Evolutionary conservation across 35 echinoderm and acorn worm species (phyloP).

Genomic region (Eucidaris tribuloides): DNA sequence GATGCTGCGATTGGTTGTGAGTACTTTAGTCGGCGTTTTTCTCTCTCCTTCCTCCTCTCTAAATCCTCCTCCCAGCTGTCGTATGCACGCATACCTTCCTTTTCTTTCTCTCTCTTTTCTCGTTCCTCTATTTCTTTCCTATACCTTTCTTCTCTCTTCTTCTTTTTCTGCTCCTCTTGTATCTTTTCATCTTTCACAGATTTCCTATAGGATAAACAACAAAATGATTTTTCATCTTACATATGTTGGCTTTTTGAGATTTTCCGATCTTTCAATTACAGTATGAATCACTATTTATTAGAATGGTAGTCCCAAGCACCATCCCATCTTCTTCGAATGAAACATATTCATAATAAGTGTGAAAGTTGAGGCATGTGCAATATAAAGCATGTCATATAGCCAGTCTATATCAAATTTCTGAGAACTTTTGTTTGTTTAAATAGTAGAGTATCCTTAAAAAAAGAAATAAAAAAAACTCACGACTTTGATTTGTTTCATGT

Average conservation of each 20-base stretch:
- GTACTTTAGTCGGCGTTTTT: background rate
- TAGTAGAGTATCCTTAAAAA: too few species aligned
- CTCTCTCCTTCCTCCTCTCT: slow-evolving; percentile 31
- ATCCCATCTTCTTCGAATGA: background rate
- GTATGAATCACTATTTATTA: background rate
- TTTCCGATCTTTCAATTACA: background rate
- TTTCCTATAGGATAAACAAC: slow-evolving; percentile 27
- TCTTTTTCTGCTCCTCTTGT: background rate
- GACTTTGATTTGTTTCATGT: too few species aligned
- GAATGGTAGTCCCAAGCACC: background rate
- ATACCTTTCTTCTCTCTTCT: slow-evolving; percentile 11
- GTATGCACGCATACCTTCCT: slow-evolving; percentile 12
- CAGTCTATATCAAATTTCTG: too few species aligned
- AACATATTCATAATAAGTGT: background rate
- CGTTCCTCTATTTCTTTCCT: slow-evolving; percentile 16
- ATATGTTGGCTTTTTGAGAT: too few species aligned
- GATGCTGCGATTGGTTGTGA: slow-evolving; percentile 30
- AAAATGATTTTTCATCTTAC: too few species aligned
- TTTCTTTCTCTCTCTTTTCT: slow-evolving; percentile 23
- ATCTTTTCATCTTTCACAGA: slow-evolving; percentile 42
- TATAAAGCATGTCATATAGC: background rate
- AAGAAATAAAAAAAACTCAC: too few species aligned
- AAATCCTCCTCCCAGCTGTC: slow-evolving; percentile 38
- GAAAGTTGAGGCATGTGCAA: background rate
- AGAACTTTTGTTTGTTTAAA: too few species aligned